Percentiles rank a stretch among this genome's conserved stretches.
Evolutionary conservation across 2,113 vertebrate genomes (phyloP).

Genomic region (Rutilus rutilus): DNA sequence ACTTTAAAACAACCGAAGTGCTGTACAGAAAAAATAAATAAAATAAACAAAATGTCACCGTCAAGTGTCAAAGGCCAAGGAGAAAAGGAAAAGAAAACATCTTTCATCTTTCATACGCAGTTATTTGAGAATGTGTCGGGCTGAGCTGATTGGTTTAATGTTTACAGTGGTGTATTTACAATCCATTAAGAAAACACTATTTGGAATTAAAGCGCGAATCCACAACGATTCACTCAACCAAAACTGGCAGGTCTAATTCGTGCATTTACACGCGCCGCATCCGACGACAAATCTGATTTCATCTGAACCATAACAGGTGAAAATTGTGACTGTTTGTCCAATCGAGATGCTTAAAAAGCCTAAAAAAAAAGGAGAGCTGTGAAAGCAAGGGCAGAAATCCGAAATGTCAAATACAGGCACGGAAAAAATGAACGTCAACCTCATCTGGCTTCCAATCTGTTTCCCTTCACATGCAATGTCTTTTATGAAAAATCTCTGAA

Average conservation of each 20-base stretch:
- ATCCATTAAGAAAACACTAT: constrained; percentile 16
- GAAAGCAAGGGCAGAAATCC: constrained; percentile 23
- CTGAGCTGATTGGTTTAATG: not conserved
- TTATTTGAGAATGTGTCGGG: not conserved
- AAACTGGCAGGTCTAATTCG: constrained; percentile 35
- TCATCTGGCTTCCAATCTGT: constrained; percentile 66
- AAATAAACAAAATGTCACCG: no score
- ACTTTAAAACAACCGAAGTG: no score
- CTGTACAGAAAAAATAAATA: no score
- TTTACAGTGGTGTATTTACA: not conserved
- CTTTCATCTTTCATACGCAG: not conserved
- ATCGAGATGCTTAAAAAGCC: constrained; percentile 45
- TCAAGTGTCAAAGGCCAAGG: no score
- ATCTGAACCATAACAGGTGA: constrained; percentile 47
- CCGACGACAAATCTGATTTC: constrained; percentile 48
- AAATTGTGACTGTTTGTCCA: constrained; percentile 42
- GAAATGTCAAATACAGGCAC: constrained; percentile 51
- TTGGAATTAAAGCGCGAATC: not conserved
- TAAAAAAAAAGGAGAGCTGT: constrained; percentile 21
- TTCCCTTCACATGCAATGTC: constrained; percentile 70
- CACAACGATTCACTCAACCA: not conserved
- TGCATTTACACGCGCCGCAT: constrained; percentile 7
- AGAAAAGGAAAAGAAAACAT: not conserved
- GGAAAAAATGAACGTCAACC: constrained; percentile 39
- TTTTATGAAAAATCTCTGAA: constrained; percentile 72